These are phyloP conservation scores for Diceros bicornis DNA, from an alignment of 2,797 vertebrate species.

Conservation along the genomic window DNA sequence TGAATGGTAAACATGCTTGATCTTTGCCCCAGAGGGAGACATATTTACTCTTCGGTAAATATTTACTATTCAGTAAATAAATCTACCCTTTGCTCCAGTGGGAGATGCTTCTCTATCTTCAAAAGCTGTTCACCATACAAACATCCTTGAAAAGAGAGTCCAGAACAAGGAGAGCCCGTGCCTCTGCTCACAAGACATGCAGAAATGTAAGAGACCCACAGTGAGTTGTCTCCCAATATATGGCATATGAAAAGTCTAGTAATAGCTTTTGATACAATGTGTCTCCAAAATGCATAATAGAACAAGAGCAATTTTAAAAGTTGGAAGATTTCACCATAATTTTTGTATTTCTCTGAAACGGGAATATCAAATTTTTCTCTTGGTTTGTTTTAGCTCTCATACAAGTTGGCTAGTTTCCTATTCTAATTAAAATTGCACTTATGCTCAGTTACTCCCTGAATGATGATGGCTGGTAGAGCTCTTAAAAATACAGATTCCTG, in stretches of 20 bases:
- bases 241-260: not conserved
- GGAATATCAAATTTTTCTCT: not conserved
- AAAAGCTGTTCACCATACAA: not conserved
- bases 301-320: not conserved
- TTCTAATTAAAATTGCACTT: not conserved
- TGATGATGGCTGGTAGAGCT: not conserved
- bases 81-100: not conserved
- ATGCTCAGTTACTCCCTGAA: not conserved
- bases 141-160: not conserved
- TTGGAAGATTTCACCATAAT: not conserved
- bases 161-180: not conserved
- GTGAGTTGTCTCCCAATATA: not conserved
- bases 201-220: not conserved
- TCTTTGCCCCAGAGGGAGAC: not conserved
- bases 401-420: not conserved
- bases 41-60: not conserved
- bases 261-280: not conserved
- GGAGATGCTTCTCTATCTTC: not conserved
- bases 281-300: not conserved
- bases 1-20: not conserved
- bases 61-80: not conserved
- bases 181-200: not conserved
- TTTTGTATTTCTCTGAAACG: conserved; percentile 42
- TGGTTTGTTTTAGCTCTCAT: conserved; percentile 17
- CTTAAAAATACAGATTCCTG: not conserved